These are phyloP conservation scores for Sericinus montela DNA, from an alignment of 2,888 invertebrate genomes.

Conservation along the genomic window DNA sequence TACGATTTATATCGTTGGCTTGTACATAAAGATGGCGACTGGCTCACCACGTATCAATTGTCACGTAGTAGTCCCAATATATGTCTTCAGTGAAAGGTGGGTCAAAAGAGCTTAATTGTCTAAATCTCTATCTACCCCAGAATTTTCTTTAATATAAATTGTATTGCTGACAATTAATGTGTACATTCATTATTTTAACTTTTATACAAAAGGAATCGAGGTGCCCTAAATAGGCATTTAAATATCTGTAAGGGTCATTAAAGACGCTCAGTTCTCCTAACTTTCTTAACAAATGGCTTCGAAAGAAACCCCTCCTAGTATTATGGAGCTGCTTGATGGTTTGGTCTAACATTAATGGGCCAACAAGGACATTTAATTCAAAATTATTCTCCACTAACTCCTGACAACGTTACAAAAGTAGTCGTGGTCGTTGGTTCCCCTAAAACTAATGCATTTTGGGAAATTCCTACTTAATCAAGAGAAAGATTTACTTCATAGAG, in stretches of 20 bases:
- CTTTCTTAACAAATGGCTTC: conserved; percentile 16
- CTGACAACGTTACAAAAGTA: conserved; percentile 11
- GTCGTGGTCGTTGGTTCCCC: conserved; percentile 30
- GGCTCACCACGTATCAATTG: too few species aligned
- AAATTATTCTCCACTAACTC: conserved; percentile 19
- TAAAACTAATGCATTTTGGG: conserved; percentile 42
- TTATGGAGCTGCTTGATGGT: conserved; percentile 1
- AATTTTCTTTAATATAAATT: too few species aligned
- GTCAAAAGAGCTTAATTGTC: too few species aligned
- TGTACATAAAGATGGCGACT: too few species aligned
- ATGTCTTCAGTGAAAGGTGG: too few species aligned
- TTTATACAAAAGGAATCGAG: conserved; percentile 10
- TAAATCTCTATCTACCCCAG: too few species aligned
- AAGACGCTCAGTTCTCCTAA: conserved; percentile 16
- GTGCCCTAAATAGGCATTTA: conserved; percentile 15
- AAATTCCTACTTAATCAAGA: conserved; percentile 53
- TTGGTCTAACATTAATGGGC: conserved; percentile 9
- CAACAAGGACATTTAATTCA: conserved; percentile 9
- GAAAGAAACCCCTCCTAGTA: conserved; percentile 10
- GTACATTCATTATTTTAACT: not conserved
- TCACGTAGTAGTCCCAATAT: too few species aligned
- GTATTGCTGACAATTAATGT: too few species aligned
- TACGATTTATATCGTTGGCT: too few species aligned
- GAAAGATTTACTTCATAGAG: conserved; percentile 46
- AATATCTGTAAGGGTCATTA: conserved; percentile 18